phyloP scores from a whole-genome alignment of 2,797 vertebrate genomes.

The Salarias fasciatus region DNA sequence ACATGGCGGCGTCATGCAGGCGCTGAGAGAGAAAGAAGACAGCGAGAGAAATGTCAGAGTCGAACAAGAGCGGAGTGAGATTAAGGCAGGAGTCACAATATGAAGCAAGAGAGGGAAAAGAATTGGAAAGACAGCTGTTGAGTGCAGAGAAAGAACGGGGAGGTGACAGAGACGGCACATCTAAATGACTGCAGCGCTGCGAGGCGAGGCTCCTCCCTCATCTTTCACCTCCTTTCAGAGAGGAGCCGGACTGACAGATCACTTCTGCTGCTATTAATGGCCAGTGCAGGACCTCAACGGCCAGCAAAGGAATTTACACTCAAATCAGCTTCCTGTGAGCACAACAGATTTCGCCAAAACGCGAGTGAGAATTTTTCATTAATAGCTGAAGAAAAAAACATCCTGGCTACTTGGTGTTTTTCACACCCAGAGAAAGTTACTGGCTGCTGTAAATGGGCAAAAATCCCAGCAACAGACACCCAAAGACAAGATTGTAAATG shows the following conservation, averaged over 20 bases:
- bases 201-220: conserved; percentile 27
- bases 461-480: conserved; percentile 41
- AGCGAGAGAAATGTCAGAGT: conserved; percentile 30
- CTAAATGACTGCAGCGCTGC: conserved; percentile 46
- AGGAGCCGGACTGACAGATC: conserved; percentile 33
- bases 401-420: conserved; percentile 35
- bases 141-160: conserved; percentile 10
- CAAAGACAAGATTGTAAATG: conserved; percentile 47
- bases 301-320: conserved; percentile 3
- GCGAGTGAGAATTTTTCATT: conserved; percentile 10
- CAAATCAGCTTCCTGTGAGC: conserved; percentile 9
- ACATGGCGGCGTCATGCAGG: conserved; percentile 40
- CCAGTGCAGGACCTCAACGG: conserved; percentile 4
- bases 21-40: conserved; percentile 32
- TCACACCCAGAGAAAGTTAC: conserved; percentile 48
- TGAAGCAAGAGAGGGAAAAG: conserved; percentile 16
- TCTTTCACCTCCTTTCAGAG: conserved; percentile 26
- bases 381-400: conserved; percentile 44
- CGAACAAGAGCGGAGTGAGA: conserved; percentile 9
- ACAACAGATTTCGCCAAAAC: neutral
- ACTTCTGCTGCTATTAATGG: conserved; percentile 33
- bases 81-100: conserved; percentile 6
- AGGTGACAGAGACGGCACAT: conserved; percentile 21
- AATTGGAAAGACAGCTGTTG: conserved; percentile 5
- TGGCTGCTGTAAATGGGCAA: conserved; percentile 35